Base-by-base conservation (phyloP, 2,113 vertebrate genomes). In the Malaclemys terrapin region DNA sequence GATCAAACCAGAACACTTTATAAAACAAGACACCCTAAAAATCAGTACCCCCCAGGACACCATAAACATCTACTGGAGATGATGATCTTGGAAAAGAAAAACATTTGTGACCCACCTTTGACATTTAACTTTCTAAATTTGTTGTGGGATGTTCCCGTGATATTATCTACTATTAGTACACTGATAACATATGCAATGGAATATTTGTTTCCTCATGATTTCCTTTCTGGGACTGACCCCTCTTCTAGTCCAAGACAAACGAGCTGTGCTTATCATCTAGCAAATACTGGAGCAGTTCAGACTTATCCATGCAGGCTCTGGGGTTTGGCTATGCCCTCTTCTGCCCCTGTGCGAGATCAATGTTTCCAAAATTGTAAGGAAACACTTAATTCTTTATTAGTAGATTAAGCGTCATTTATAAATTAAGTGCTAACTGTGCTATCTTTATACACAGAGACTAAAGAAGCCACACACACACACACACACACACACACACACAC, bases 1-100 rank as follows among this genome's bases (percentile, higher is more conserved):
- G 89, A 90, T 5, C 35, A 76, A 97, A 89, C 59, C 42, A 93
- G 81, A 94, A 80, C 76, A 19, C 72, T 31, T 89, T 50, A 82
- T 82, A 78, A 93, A 69, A 82, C 79, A 76, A 47, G 80, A 50
- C 52, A 14, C 2, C 50, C 11, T 81, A 82, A 87, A 1, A 54
- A 38, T 87, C 49, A 90, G 29, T 80, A 69, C 38, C 47, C 47
- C 65, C 85, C 76, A 69, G 80, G 87, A n/a, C 29, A 29, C 4
- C 62, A 85, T 31, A 47, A 38, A 50, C 47, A 78, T 82, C 89
- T 90, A 80, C 72, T 90, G 25, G 54, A 94, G 86, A 65, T n/a
- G 82, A 91, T 89, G 65, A 65, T 82, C 75, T 75, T 82, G 45
- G 82, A 91, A 72, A 87, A 88, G 8, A n/a, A 76, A 91, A 91